These are phyloP conservation scores for Drosophila nr. medialis DNA, from an alignment of 2,888 invertebrate species.

Conservation along the genomic window DNA sequence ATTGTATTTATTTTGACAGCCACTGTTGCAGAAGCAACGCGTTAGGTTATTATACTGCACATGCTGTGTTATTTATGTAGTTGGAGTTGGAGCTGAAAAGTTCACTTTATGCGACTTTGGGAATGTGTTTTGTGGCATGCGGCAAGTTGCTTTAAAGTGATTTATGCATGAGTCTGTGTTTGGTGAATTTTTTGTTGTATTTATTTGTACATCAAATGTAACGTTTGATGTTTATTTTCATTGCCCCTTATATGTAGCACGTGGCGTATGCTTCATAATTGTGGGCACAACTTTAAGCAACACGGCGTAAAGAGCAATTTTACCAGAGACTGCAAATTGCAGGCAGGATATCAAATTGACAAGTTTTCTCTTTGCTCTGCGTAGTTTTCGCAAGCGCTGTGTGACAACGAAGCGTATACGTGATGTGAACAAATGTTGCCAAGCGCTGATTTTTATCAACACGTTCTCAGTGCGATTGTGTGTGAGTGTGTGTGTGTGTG, in stretches of 20 bases:
- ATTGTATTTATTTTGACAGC: slow-evolving; percentile 78
- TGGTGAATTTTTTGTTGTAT: slow-evolving; percentile 1
- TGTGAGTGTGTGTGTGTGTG: slow-evolving; percentile 1
- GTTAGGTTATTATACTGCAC: slow-evolving; percentile 59
- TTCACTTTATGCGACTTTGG: slow-evolving; percentile 36
- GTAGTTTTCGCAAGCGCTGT: slow-evolving; percentile 38
- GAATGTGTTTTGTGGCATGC: slow-evolving; percentile 11
- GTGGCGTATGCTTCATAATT: slow-evolving; percentile 47
- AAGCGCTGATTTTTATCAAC: slow-evolving; percentile 67
- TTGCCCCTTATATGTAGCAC: slow-evolving; percentile 18
- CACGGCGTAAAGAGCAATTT: slow-evolving; percentile 24
- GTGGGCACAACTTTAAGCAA: slow-evolving; percentile 38
- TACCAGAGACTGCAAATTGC: slow-evolving; percentile 30
- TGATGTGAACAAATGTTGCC: slow-evolving; percentile 70
- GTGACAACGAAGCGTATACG: slow-evolving; percentile 71
- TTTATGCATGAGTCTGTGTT: slow-evolving; percentile 57
- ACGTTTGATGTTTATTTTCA: slow-evolving; percentile 51
- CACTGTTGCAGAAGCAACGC: slow-evolving; percentile 40
- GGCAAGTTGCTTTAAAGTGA: slow-evolving; percentile 47
- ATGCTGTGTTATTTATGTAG: slow-evolving; percentile 57
- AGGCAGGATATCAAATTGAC: slow-evolving; percentile 58
- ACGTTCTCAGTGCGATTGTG: slow-evolving; percentile 26
- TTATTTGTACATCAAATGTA: slow-evolving; percentile 18
- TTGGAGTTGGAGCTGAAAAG: slow-evolving; percentile 30
- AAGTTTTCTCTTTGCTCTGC: slow-evolving; percentile 44